These are phyloP conservation scores for Stenolophus ochropezus DNA, from an alignment of 2,888 invertebrate genomes.

Conservation along the genomic window DNA sequence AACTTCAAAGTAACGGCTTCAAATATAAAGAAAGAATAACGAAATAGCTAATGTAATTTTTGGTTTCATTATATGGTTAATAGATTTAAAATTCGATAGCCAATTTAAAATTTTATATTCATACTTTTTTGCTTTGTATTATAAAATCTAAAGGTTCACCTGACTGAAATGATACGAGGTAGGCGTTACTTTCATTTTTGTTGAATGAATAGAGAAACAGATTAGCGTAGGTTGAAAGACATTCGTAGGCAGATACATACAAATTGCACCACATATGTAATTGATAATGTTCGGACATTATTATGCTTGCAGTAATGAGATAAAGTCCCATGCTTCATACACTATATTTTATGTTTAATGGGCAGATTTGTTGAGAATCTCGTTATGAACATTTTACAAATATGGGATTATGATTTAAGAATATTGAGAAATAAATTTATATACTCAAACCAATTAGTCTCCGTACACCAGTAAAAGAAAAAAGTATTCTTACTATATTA, in stretches of 20 bases:
- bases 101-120: neutral
- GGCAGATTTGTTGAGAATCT: neutral
- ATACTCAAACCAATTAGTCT: too few relatives aligned
- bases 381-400: neutral
- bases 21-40: too few relatives aligned
- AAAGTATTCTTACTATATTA: too few relatives aligned
- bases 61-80: too few relatives aligned
- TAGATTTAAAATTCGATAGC: too few relatives aligned
- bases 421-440: too few relatives aligned
- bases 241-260: slow-evolving; percentile 1
- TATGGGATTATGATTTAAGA: too few relatives aligned
- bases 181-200: slow-evolving; percentile 19
- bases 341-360: neutral
- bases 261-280: slow-evolving; percentile 18
- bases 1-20: too few relatives aligned
- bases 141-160: neutral
- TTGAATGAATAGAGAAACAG: neutral
- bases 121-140: neutral
- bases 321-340: neutral
- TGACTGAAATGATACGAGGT: neutral
- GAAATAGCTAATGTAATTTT: too few relatives aligned
- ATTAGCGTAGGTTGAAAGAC: slow-evolving; percentile 10
- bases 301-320: neutral
- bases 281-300: neutral
- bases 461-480: too few relatives aligned